Evolutionary conservation across 2,797 vertebrate species (phyloP), one percentile per base, ranked within the genome.

Genomic region (Danio tinwini): DNA sequence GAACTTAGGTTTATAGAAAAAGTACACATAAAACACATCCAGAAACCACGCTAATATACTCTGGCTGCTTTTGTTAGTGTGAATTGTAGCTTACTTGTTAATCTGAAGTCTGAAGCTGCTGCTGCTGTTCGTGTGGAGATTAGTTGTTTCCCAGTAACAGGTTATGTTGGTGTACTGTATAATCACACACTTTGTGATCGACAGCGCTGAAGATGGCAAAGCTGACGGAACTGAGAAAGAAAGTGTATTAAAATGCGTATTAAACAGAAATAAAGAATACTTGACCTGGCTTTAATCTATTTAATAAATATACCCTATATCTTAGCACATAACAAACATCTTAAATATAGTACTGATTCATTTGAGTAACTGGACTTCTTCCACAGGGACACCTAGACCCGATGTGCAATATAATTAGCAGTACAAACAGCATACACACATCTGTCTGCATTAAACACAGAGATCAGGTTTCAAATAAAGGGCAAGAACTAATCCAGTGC

Each of bases 71-170:
- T 21, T 37, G 63, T 40, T 8, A 29, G 6, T 12, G 37, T 44
- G 85, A 84, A 64, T 87, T 82, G 21, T 0, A 1, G 37, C 9
- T n/a, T 9, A 82, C 87, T 12, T 87, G 50, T 87, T 64, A 39
- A 93, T 83, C 16, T 63, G 17, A 37, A 93, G 87, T 5, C 82
- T 91, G 85, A 91, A 93, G 68, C 14, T 29, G 0, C 29, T 29
- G 29, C 29, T 84, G 0, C 29, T 29, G 8, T 62, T 44, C 3
- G 11, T 11, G 55, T 64, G 16, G 0, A 59, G 12, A 3, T 40
- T 4, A 53, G 83, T 77, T 40, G 83, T 73, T 40, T 87, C 83
- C 92, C 93, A 93, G 39, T 3, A 73, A 81, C 93, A 93, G 47
- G 91, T 93, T 74, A 91, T 83, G 10, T 87, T 88, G 1, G 63